Base-by-base conservation (phyloP, 1,140 invertebrate species). In the Plectrocnemia conspersa region DNA sequence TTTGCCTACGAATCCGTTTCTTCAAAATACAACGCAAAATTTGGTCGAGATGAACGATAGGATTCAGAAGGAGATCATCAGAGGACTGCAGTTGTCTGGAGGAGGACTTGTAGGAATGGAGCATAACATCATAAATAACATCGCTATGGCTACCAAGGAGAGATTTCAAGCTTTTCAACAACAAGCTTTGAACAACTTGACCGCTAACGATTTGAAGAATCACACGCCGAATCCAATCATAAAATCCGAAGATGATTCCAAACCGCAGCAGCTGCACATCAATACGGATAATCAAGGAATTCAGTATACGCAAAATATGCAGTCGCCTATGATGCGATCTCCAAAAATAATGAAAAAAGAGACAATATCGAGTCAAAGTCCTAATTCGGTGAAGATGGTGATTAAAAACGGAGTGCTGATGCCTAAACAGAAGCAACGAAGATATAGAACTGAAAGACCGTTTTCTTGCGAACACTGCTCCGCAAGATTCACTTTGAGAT, bases 391-490 rank as follows among this genome's bases (percentile, higher is more conserved):
- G 0, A 88, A 90, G 68, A 89, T 91, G 88, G 88, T 91, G 0
- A 88, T 92, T 46, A 92, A 91, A 68, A 92, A 92, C 54, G 89
- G 89, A 0, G 83, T 91, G 1, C 68, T 92, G 0, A 89, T 92
- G 81, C 89, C 88, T 0, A 93, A 93, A 63, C 90, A 92, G 56
- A 94, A 94, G 65, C 91, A 93, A 67, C 73, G 90, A 22, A 78
- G 91, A 36, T 94, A 93, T 65, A 79, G 91, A 44, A 94, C 91
- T n/a, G 91, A 93, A 68, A 77, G 91, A 16, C 91, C 91, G 0
- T 93, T 93, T 64, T 84, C 83, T 1, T 95, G 92, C 68, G 88
- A 89, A 27, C 86, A 91, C 62, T 94, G 92, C 65, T 84, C 88
- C 0, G 89, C 91, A 0, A 78, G 88, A 40, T 96, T 96, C 64